Base-by-base conservation (phyloP, 2,888 invertebrate genomes). In the Catocala nupta region DNA sequence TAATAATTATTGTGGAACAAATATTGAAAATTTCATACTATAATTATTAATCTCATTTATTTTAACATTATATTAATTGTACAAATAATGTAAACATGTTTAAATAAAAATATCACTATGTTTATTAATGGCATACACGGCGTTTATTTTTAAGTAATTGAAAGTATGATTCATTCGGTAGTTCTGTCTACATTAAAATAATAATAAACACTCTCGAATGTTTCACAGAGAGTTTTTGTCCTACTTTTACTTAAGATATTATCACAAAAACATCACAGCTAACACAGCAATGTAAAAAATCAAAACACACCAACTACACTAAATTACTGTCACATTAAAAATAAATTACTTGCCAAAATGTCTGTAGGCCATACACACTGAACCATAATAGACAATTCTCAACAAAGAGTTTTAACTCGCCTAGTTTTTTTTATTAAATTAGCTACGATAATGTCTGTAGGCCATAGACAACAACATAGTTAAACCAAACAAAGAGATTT, bases 271-370 rank as follows among this genome's bases (percentile, higher is more conserved):
- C 11, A 9, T 13, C 8, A 12, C 4, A 12, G 3, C 25, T 25
- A 13, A 34, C 43, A 48, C 47, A 48, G 9, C 36, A 8, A 8
- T 6, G 34, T 12, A 54, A 54, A 59, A 49, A 55, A 50, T 0
- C 12, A 60, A 36, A 36, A 55, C 42, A 55, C 43, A 36, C 16
- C 54, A 13, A 13, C 25, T n/a, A 54, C 13, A 55, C 12, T 25
- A 55, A 55, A 55, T 55, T 42, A 39, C 51, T 13, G 50, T n/a
- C 55, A 39, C 44, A 60, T 55, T 52, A 51, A 53, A 59, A 54
- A 54, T 39, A 54, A 50, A 60, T 60, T 60, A 36, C 9, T 48
- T 34, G 54, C 16, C 34, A 53, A 53, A 50, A 36, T 39, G 36
- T 39, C 36, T 11, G 43, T 43, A 43, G 36, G 36, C 8, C 9